A percentile compares a stretch with the other conserved stretches of the same genome.
phyloP scores from a whole-genome alignment of 2,797 vertebrate species.

The Helicolenus hilgendorfi region DNA sequence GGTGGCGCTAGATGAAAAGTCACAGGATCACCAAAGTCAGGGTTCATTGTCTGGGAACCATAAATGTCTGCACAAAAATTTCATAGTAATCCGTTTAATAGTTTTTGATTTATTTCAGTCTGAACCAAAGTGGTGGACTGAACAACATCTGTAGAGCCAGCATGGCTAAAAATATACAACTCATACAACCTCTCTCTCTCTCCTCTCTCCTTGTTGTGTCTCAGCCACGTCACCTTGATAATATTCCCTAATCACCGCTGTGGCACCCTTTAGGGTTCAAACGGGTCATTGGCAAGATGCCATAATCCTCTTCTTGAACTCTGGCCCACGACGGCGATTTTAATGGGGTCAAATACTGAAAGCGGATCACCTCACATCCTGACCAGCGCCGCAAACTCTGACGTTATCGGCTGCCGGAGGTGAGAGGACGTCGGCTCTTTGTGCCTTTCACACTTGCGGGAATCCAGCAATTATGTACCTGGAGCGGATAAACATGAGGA shows the following conservation, averaged over 20 bases:
- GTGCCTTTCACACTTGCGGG: constrained; percentile 12
- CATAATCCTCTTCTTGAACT: constrained; percentile 82
- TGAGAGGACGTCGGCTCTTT: constrained; percentile 11
- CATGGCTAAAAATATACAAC: background rate
- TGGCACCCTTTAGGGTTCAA: constrained; percentile 66
- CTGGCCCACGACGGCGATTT: constrained; percentile 61
- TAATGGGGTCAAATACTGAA: constrained; percentile 78
- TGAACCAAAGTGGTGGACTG: background rate
- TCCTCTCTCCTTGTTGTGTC: background rate
- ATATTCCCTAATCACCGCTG: constrained; percentile 59
- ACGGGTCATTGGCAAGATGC: constrained; percentile 59
- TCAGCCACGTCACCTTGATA: constrained; percentile 38
- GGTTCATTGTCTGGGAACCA: background rate
- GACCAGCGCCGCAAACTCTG: constrained; percentile 15
- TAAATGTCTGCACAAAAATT: background rate
- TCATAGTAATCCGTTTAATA: background rate
- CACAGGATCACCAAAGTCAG: too few species aligned
- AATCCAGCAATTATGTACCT: constrained; percentile 42
- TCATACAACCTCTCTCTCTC: background rate
- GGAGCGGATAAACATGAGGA: constrained; percentile 65
- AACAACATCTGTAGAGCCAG: background rate
- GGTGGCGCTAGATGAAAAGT: background rate
- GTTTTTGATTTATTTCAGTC: background rate
- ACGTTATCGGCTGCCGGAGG: background rate
- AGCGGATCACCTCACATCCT: constrained; percentile 66